Evolutionary conservation across 2,113 vertebrate species (phyloP).

Genomic region (Mesitornis unicolor): DNA sequence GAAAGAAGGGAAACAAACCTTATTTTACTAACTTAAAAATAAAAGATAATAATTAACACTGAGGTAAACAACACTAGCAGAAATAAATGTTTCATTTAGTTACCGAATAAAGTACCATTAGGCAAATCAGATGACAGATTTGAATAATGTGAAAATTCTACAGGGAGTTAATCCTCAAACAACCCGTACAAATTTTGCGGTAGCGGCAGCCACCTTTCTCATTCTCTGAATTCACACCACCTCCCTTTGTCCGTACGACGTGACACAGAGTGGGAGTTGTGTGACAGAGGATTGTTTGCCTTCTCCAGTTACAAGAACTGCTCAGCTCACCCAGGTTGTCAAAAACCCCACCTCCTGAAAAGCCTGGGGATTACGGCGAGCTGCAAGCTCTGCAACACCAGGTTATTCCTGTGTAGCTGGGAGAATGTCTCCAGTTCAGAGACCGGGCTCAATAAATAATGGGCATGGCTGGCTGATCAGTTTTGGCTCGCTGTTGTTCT

Average conservation of each 20-base stretch:
- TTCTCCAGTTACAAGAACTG: background rate
- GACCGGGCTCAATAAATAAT: background rate
- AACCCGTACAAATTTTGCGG: background rate
- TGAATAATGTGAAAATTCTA: background rate
- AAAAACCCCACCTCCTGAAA: background rate
- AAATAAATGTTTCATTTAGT: background rate
- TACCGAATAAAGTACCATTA: background rate
- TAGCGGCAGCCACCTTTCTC: background rate
- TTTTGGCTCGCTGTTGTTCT: background rate
- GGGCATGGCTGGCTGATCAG: background rate
- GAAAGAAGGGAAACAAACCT: background rate
- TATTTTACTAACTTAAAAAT: background rate
- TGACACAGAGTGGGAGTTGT: background rate
- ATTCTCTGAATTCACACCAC: background rate
- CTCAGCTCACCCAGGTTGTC: background rate
- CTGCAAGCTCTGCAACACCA: background rate
- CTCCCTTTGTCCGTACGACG: background rate
- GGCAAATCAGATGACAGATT: constrained; percentile 1
- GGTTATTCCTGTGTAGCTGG: background rate
- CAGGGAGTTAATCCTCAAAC: background rate
- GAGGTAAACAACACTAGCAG: background rate
- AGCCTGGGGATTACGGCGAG: background rate
- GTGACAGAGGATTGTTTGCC: background rate
- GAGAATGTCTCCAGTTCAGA: background rate
- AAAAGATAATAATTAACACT: background rate